Evolutionary conservation across 2,113 vertebrate species (phyloP), one percentile per base, ranked within the genome.

Genomic region (Epinephelus lanceolatus): DNA sequence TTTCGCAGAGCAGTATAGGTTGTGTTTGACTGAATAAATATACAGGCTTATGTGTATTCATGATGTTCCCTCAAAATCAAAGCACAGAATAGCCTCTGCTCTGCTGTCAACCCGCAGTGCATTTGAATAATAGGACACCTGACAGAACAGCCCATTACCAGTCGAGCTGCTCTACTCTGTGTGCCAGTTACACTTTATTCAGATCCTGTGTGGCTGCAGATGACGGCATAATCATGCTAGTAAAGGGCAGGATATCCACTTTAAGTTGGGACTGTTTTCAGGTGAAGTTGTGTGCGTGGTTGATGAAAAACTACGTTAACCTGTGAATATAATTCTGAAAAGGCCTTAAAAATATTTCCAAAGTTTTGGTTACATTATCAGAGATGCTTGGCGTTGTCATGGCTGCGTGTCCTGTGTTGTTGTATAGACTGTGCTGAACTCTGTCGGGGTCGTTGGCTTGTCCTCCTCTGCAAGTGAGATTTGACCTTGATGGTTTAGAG

Each of bases 111-210:
- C 59, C 11, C 37, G 57, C 42, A 45, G n/a, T 45, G 53, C 6
- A 56, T 80, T 83, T 90, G 55, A 83, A 83, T 83, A 63, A 83
- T 25, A 51, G 45, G 53, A 66, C 23, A 66, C 52, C 17, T 81
- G 73, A 76, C 30, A 63, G 45, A 68, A 55, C 3, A 47, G 49
- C 21, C 37, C 27, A 78, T 59, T 71, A 62, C 14, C 23, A 65
- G 19, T 13, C 14, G 8, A 27, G 6, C 30, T 57, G 57, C 63
- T 61, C 8, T 0, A 62, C 27, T 62, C 63, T 33, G n/a, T 33
- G 30, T 45, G 42, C 18, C 69, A 47, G 53, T 70, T 62, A 12
- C 42, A 74, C 47, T 66, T 66, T 33, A 53, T 30, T 56, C 27
- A 51, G 21, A 7, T 27, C 1, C 23, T 60, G 12, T 17, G n/a